Conservation (phyloP, 1,140 invertebrate genomes). For the Aphelinus atriplicis region DNA sequence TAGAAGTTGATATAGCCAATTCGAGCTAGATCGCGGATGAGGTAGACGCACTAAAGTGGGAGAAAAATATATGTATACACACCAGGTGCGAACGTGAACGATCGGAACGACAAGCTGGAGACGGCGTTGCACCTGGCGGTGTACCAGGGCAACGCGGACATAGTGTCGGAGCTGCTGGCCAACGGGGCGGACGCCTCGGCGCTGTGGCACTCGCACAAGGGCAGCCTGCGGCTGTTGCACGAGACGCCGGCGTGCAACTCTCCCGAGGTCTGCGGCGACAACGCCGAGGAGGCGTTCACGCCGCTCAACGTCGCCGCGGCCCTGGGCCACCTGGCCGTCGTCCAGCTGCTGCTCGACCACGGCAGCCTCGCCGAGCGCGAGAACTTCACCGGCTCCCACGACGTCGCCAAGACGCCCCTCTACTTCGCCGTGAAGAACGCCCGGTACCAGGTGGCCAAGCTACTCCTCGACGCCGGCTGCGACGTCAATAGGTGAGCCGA, state of each 20-base stretch:
- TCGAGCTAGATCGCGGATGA: no score
- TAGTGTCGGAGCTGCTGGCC: neutral
- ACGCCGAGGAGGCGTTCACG: constrained; percentile 7
- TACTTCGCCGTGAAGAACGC: constrained; percentile 13
- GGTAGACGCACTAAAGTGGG: neutral
- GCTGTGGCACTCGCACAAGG: neutral
- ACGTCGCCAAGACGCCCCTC: neutral
- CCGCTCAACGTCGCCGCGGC: constrained; percentile 2
- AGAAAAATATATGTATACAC: no score
- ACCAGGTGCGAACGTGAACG: constrained; percentile 6
- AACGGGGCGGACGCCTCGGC: neutral
- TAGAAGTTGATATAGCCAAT: no score
- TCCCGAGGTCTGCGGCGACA: constrained; percentile 5
- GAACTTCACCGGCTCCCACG: neutral
- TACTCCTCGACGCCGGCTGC: constrained; percentile 11
- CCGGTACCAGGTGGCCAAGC: neutral
- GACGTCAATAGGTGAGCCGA: neutral
- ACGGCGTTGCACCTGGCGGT: constrained; percentile 1
- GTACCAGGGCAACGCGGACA: neutral
- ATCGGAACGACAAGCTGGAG: constrained; percentile 1
- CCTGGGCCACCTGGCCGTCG: neutral
- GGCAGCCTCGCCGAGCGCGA: neutral
- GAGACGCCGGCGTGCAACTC: constrained; percentile 6
- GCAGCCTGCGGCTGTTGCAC: neutral
- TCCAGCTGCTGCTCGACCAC: neutral